These are phyloP conservation scores for Aphis gossypii DNA, from an alignment of 1,140 invertebrate genomes.

Conservation along the genomic window DNA sequence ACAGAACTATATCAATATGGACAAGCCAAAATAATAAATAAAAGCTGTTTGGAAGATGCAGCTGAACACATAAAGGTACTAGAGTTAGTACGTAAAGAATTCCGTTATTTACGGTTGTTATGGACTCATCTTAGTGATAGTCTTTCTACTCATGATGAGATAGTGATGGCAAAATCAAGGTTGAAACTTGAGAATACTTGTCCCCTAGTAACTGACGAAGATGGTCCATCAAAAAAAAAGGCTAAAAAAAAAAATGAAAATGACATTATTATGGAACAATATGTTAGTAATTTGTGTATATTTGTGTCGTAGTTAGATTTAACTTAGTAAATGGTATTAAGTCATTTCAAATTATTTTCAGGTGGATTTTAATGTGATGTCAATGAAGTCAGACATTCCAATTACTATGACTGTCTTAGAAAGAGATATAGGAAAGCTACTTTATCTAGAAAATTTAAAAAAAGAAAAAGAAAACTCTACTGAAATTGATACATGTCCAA, in stretches of 20 bases:
- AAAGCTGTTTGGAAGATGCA: conserved; percentile 64
- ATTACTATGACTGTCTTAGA: conserved; percentile 63
- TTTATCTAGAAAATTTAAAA: conserved; percentile 65
- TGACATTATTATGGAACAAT: conserved; percentile 25
- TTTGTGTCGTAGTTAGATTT: neutral
- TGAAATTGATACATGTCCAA: conserved; percentile 70
- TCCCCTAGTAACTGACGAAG: conserved; percentile 61
- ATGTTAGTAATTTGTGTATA: conserved; percentile 33
- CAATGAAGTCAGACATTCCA: conserved; percentile 62
- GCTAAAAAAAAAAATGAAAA: conserved; percentile 36
- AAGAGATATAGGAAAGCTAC: conserved; percentile 64
- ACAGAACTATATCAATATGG: conserved; percentile 58
- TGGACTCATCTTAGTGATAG: conserved; percentile 71
- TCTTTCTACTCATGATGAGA: conserved; percentile 74
- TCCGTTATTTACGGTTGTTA: conserved; percentile 70
- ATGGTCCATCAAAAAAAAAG: conserved; percentile 47
- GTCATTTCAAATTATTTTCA: neutral
- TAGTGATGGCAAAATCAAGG: conserved; percentile 77
- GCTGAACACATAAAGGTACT: conserved; percentile 69
- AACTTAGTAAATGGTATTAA: neutral
- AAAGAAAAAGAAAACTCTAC: conserved; percentile 62
- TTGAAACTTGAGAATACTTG: conserved; percentile 68
- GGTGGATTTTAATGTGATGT: conserved; percentile 37
- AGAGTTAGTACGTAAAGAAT: conserved; percentile 73
- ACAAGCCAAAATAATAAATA: conserved; percentile 51